phyloP scores from a whole-genome alignment of 1,140 invertebrate species.

The Sycophila sp. region DNA sequence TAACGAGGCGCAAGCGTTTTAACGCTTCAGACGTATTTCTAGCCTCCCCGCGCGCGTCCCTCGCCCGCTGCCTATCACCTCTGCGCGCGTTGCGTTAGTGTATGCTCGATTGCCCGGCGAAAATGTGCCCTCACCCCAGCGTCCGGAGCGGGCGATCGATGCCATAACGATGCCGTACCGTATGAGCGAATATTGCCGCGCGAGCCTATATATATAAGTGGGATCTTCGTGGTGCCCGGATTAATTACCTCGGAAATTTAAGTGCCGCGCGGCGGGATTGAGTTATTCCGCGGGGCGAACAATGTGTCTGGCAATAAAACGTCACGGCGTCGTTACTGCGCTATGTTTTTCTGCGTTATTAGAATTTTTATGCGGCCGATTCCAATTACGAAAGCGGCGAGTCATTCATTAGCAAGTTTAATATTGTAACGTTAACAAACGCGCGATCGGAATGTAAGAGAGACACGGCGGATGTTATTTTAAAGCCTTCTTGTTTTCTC shows the following conservation, averaged over 20 bases:
- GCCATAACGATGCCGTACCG: too few species aligned
- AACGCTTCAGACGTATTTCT: constrained; percentile 33
- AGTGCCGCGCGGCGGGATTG: not conserved
- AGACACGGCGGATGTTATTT: constrained; percentile 20
- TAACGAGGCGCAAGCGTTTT: constrained; percentile 60
- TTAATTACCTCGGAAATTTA: too few species aligned
- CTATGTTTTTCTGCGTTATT: not conserved
- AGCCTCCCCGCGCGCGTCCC: not conserved
- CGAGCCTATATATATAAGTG: not conserved
- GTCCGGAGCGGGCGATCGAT: not conserved
- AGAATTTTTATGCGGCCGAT: not conserved
- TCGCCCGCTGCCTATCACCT: not conserved
- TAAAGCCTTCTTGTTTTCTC: constrained; percentile 16
- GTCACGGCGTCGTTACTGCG: too few species aligned
- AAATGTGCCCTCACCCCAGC: too few species aligned
- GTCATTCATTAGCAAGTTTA: too few species aligned
- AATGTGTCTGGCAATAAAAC: too few species aligned
- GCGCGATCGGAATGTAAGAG: not conserved
- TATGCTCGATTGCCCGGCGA: not conserved
- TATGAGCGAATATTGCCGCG: too few species aligned
- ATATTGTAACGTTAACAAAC: too few species aligned
- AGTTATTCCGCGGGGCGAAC: too few species aligned
- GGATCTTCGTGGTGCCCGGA: too few species aligned
- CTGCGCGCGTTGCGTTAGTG: not conserved
- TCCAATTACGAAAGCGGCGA: too few species aligned